Base-by-base conservation (phyloP, 2,888 invertebrate species). In the Drosophila aldrichi region DNA sequence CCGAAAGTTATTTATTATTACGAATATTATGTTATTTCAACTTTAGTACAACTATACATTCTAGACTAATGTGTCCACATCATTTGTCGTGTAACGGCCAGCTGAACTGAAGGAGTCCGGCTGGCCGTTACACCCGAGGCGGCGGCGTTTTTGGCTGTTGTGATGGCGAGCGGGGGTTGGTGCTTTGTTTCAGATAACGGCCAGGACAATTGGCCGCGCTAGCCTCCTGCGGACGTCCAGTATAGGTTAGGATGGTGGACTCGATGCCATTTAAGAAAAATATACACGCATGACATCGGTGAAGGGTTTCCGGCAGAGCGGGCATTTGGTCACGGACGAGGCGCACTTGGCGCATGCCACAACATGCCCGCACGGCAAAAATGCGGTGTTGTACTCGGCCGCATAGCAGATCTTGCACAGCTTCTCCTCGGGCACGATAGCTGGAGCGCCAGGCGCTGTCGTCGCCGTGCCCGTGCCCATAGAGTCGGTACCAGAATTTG, bases 351-450 rank as follows among this genome's bases (percentile, higher is more conserved):
- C 96, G 94, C 99, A 99, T 57, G 98, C 96, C 63, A 98, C 96
- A 89, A 98, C 96, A 94, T 99, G 99, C 77, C 98, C 97, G 93
- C 99, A 99, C 56, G 99, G 98, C 88, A 98, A 94, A 94, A 99
- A 98, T 84, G 97, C 96, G 72, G 98, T 96, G 81, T 96, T 96
- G 84, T 97, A 95, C 93, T 98, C 97, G 90, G 96, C 96, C 69
- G 95, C 96, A 94, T 96, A 97, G 93, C 99, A 99, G 83, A 99
- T 97, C 94, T 97, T 97, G 94, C 98, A 99, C 82, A 97, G 93
- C 86, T 95, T 95, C 70, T 94, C 94, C 87, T 95, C 95, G 56
- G 94, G 94, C 75, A 91, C 88, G 68, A 56, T 14, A 7, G 18
- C 29, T 9, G 71, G 32, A n/a, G 59, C 29, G 59, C 52, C 63